Evolutionary conservation across 1,140 invertebrate species (phyloP).

Genomic region (Cataglyphis hispanica): DNA sequence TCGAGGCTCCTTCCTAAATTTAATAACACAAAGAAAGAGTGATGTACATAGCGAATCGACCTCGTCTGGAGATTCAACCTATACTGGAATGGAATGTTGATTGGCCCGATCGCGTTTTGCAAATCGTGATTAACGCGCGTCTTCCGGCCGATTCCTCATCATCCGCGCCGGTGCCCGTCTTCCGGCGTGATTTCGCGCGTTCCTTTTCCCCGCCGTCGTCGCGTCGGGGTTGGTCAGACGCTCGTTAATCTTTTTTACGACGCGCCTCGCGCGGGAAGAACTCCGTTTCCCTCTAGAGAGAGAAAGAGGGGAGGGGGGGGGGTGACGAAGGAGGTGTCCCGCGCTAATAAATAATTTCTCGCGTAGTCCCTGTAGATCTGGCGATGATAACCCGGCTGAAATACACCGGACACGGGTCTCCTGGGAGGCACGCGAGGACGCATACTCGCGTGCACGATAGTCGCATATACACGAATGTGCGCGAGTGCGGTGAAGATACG

Average conservation of each 20-base stretch:
- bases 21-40: background rate
- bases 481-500: slow-evolving; percentile 19
- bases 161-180: slow-evolving; percentile 28
- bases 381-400: slow-evolving; percentile 85
- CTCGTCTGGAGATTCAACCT: slow-evolving; percentile 1
- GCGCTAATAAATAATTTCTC: slow-evolving; percentile 87
- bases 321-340: slow-evolving; percentile 85
- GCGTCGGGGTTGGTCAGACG: slow-evolving; percentile 76
- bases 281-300: slow-evolving; percentile 62
- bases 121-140: slow-evolving; percentile 61
- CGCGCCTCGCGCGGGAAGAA: slow-evolving; percentile 79
- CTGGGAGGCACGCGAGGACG: slow-evolving; percentile 69
- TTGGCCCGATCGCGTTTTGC: slow-evolving; percentile 59
- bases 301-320: background rate
- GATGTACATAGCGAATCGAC: slow-evolving; percentile 18
- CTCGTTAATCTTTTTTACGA: slow-evolving; percentile 86
- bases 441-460: slow-evolving; percentile 45
- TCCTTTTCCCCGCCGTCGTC: slow-evolving; percentile 37
- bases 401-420: slow-evolving; percentile 81
- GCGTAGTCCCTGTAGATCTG: slow-evolving; percentile 86
- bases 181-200: slow-evolving; percentile 66
- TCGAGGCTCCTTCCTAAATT: background rate
- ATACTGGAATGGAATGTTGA: slow-evolving; percentile 52
- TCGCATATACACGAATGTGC: slow-evolving; percentile 27
- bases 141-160: slow-evolving; percentile 47